phyloP scores from a whole-genome alignment of 2,888 invertebrate species.

The Tenthredo scrophulariae region DNA sequence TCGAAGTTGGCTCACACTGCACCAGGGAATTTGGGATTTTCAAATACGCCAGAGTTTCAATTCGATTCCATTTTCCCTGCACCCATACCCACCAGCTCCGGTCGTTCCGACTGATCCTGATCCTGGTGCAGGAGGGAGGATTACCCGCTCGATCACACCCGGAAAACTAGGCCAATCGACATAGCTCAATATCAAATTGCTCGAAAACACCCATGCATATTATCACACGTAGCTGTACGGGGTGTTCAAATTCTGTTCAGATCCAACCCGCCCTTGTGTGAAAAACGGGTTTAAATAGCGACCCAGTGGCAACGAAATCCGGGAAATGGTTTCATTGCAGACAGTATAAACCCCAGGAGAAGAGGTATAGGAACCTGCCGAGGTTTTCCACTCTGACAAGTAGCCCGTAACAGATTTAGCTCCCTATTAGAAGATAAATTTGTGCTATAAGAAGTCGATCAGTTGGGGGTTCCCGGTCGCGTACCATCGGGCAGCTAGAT shows the following conservation, averaged over 20 bases:
- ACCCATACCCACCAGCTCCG: not conserved
- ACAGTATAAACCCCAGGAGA: not conserved
- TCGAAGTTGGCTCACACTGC: slow-evolving; percentile 23
- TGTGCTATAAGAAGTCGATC: slow-evolving; percentile 52
- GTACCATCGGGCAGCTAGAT: not conserved
- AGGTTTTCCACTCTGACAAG: slow-evolving; percentile 41
- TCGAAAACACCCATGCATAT: not conserved
- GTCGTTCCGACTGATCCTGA: not conserved
- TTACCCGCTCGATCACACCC: slow-evolving; percentile 36
- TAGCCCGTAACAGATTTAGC: slow-evolving; percentile 51
- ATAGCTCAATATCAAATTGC: slow-evolving; percentile 1
- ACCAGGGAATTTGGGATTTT: slow-evolving; percentile 29
- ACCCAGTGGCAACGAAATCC: not conserved
- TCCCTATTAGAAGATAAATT: slow-evolving; percentile 52
- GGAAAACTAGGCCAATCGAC: slow-evolving; percentile 19
- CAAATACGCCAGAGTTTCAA: not conserved
- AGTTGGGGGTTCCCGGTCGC: slow-evolving; percentile 36
- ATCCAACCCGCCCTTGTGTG: no score
- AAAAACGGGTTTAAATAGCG: not conserved
- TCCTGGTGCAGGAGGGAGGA: slow-evolving; percentile 21
- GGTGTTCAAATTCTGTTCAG: not conserved
- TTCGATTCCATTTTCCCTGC: slow-evolving; percentile 13
- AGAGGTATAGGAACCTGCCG: not conserved
- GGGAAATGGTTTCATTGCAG: not conserved
- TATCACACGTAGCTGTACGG: not conserved